These are phyloP conservation scores for Drosophila borealis DNA, from an alignment of 2,888 invertebrate genomes.

Conservation along the genomic window DNA sequence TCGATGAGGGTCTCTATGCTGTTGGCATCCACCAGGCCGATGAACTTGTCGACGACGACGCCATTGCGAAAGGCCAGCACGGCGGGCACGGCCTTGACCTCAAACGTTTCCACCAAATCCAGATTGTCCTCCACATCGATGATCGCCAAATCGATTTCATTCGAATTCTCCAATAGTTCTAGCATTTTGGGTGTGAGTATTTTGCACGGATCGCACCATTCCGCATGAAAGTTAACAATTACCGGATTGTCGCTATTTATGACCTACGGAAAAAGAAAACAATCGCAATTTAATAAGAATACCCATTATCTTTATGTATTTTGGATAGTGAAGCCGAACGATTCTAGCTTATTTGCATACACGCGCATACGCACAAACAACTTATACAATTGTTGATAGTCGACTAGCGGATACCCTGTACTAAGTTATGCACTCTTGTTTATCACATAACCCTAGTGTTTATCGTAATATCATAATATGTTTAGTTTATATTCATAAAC, in stretches of 20 bases:
- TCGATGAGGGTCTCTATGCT: slow-evolving; percentile 92
- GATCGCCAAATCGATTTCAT: slow-evolving; percentile 91
- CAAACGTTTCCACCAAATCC: slow-evolving; percentile 92
- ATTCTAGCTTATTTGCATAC: slow-evolving; percentile 60
- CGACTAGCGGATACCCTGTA: slow-evolving; percentile 28
- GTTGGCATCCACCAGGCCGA: slow-evolving; percentile 92
- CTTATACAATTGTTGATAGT: background rate
- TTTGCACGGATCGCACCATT: slow-evolving; percentile 96
- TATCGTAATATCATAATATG: no score
- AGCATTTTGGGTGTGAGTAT: slow-evolving; percentile 93
- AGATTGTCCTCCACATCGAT: slow-evolving; percentile 93
- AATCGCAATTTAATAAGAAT: slow-evolving; percentile 1
- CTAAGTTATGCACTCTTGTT: no score
- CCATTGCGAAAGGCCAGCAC: slow-evolving; percentile 92
- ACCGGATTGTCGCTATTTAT: slow-evolving; percentile 94
- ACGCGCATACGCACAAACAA: slow-evolving; percentile 33
- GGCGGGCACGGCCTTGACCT: slow-evolving; percentile 92
- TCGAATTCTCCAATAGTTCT: slow-evolving; percentile 90
- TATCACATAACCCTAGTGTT: no score
- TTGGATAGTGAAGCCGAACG: slow-evolving; percentile 2
- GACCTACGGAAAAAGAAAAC: slow-evolving; percentile 85
- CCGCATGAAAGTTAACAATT: slow-evolving; percentile 96
- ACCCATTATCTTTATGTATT: slow-evolving; percentile 15
- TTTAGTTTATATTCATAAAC: no score
- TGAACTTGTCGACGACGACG: slow-evolving; percentile 93